Evolutionary conservation across 2,113 vertebrate species (phyloP), one percentile per base, ranked within the genome.

Genomic region (Astur gentilis): DNA sequence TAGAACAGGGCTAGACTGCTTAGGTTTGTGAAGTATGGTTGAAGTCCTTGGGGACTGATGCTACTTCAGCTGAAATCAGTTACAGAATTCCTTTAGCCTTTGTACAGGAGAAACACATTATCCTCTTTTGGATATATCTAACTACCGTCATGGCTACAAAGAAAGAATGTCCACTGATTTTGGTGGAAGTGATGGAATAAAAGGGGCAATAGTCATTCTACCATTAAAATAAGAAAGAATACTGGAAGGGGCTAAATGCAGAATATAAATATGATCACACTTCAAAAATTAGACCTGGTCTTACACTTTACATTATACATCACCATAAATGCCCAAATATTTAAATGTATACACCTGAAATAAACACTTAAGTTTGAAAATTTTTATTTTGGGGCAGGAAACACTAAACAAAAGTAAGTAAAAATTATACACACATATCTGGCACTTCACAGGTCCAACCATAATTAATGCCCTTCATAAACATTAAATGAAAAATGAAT

Each of bases 401-500:
- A 47, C 29, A 26, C 61, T 66, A 29, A 83, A 58, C 38, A 91
- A 94, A 67, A 83, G 72, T 84, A 94, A 58, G 52, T 7, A 84
- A 96, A 94, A 45, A 60, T 3, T 54, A 90, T 83, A 75, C 3
- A 26, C 66, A 81, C 4, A 11, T 62, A 67, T 75, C 54, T 65
- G 87, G 92, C 86, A 97, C 58, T 93, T 97, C 87, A 93, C 29
- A 86, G 65, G 50, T 90, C 55, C 44, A 83, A 79, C 72, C 27
- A 94, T 98, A 97, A 97, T 98, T 97, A 97, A 98, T 95, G 94
- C 9, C 73, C 93, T 96, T 96, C 93, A 96, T 97, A 97, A 98
- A 96, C 64, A 87, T 96, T 93, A 95, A 98, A 98, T 98, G 95
- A 98, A 98, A 98, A 98, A 98, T 98, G 73, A 98, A 98, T 98